Base-by-base conservation (phyloP, 2,888 invertebrate genomes). In the Habroteleia sp. region DNA sequence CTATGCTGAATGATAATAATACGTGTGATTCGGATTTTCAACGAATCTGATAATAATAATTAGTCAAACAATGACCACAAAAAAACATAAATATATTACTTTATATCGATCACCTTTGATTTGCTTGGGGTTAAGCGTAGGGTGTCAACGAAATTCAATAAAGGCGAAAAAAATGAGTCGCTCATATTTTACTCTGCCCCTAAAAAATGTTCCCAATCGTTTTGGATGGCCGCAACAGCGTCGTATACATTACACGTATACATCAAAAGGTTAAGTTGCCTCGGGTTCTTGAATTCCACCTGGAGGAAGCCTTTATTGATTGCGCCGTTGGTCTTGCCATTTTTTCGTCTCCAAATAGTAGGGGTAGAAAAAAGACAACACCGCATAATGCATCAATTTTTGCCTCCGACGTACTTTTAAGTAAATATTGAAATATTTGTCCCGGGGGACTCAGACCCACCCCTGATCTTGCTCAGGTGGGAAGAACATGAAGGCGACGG, bases 371-470 rank as follows among this genome's bases (percentile, higher is more conserved):
- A 56, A 52, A 58, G 41, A 63, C 46, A 56, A 71, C 27, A 56
- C 44, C 63, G 48, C 50, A 62, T 66, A 74, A 77, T 76, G 74
- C 80, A 80, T 83, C 80, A 81, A 81, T 80, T 81, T 78, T 77
- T 77, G 74, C 78, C 80, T 76, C 68, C 41, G 76, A 50, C 72
- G 68, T 74, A 77, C 79, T 79, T 82, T 82, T 79, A 77, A 80
- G 82, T 81, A 85, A 85, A 85, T 84, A 85, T 83, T 82, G 83
- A 84, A 84, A 85, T 84, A 85, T 84, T 81, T 77, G 77, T 75
- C 80, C 79, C 77, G 63, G 46, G 77, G 80, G 81, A 81, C 39
- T 66, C 16, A 1, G 3, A 7, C 56, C 10, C 35, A 7, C 17
- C 31, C 13, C 20, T 3, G 6, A 10, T 8, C 29, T 4, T 17